These are phyloP conservation scores for Polydrusus tereticollis DNA, from an alignment of 2,888 invertebrate species.

Conservation along the genomic window DNA sequence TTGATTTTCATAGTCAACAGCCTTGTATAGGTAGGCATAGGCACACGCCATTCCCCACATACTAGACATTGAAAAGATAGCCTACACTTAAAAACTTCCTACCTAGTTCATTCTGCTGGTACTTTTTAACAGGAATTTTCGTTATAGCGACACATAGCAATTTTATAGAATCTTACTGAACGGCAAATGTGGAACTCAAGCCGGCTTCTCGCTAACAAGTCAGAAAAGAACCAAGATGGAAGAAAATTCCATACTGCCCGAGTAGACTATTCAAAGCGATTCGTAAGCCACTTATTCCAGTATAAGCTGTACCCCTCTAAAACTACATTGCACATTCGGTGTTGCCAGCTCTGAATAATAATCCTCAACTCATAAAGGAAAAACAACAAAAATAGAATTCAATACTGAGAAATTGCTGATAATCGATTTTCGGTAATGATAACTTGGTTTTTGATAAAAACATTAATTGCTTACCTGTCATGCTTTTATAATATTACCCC, in stretches of 20 bases:
- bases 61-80: conserved; percentile 65
- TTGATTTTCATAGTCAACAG: conserved; percentile 71
- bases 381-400: background rate
- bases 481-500: background rate
- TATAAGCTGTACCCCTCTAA: conserved; percentile 70
- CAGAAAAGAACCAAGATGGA: conserved; percentile 80
- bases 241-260: conserved; percentile 77
- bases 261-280: conserved; percentile 68
- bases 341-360: conserved; percentile 32
- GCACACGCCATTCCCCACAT: conserved; percentile 77
- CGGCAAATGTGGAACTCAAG: conserved; percentile 54
- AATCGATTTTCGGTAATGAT: background rate
- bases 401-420: background rate
- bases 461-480: conserved; percentile 7
- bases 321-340: conserved; percentile 70
- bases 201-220: conserved; percentile 73
- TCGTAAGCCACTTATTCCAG: conserved; percentile 65
- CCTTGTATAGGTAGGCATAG: conserved; percentile 74
- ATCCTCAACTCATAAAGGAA: background rate
- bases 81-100: conserved; percentile 69
- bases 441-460: conserved; percentile 2
- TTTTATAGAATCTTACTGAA: conserved; percentile 35
- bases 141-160: conserved; percentile 60
- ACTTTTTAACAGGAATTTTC: conserved; percentile 70
- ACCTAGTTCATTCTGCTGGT: conserved; percentile 82